Evolutionary conservation across 2,888 invertebrate species (phyloP).

Genomic region (Abscondita cerata): DNA sequence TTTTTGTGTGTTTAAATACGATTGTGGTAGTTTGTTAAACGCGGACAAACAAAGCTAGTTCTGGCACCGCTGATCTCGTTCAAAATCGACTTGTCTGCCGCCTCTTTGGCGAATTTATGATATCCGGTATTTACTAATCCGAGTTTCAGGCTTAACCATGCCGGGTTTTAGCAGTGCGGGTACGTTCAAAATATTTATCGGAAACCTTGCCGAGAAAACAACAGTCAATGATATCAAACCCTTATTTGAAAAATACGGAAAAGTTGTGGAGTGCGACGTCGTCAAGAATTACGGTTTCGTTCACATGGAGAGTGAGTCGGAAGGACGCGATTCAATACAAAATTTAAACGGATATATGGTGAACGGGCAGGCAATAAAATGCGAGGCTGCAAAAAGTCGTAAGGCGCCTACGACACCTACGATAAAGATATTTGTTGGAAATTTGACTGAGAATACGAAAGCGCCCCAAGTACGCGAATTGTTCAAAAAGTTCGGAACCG

Average conservation of each 20-base stretch:
- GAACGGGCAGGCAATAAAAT: constrained; percentile 88
- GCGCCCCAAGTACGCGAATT: constrained; percentile 90
- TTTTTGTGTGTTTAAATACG: too few species aligned
- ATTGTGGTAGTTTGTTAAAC: too few species aligned
- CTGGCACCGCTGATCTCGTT: constrained; percentile 4
- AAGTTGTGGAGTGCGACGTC: constrained; percentile 97
- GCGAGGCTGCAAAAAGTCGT: constrained; percentile 89
- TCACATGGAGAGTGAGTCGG: constrained; percentile 94
- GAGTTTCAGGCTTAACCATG: constrained; percentile 61
- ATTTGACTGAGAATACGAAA: constrained; percentile 91
- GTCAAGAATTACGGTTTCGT: constrained; percentile 99
- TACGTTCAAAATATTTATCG: constrained; percentile 97
- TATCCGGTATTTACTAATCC: constrained; percentile 23
- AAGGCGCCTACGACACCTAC: constrained; percentile 89
- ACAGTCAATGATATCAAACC: constrained; percentile 87
- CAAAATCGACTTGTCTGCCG: constrained; percentile 1
- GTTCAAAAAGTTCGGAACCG: constrained; percentile 94
- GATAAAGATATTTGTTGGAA: constrained; percentile 96
- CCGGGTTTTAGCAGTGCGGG: constrained; percentile 84
- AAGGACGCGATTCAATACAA: constrained; percentile 91
- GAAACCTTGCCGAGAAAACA: constrained; percentile 94
- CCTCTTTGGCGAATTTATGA: neutral
- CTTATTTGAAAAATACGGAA: constrained; percentile 96
- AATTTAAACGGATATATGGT: constrained; percentile 86
- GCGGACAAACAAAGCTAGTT: too few species aligned